Evolutionary conservation across 1,140 invertebrate genomes (phyloP), one percentile per base, ranked within the genome.

Genomic region (Belonocnema kinseyi): DNA sequence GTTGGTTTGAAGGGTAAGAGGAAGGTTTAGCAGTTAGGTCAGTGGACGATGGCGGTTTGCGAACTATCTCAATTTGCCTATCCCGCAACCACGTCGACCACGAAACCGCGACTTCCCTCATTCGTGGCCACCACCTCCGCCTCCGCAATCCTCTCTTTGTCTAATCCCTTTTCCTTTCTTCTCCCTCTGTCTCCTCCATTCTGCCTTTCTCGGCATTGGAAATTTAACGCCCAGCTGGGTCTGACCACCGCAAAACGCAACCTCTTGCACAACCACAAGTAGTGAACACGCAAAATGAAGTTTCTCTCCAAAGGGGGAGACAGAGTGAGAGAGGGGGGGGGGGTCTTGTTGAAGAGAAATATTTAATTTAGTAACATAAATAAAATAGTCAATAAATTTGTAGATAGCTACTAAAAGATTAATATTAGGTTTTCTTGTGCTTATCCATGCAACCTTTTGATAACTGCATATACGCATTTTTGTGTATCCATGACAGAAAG

Each of bases 61-160:
- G 89, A 91, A 91, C 90, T 91, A 91, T 91, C 90, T 91, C 90
- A 91, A 91, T 91, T 91, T 91, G 90, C 90, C 86, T 87, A 89
- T 87, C 84, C 90, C 89, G 84, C 89, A 91, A 88, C 88, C 89
- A 83, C 89, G 86, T 83, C 85, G 86, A 90, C 89, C 90, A 80
- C 87, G 84, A 87, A 90, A 91, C 90, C 90, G 78, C 90, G 88
- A 89, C 89, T 90, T 88, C 88, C 82, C 87, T 86, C 85, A 83
- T 86, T 79, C 85, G 84, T 85, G 85, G 84, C 81, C 87, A 89
- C 82, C 85, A 89, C 82, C 85, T 88, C 82, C 77, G 79, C 61
- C 61, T 66, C 61, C 83, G 74, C 75, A 80, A 84, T 82, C 74
- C 82, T 80, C 76, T 79, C 73, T 73, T 76, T 66, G 46, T 76